phyloP scores from a whole-genome alignment of 2,888 invertebrate species.

The Heliconius sara region DNA sequence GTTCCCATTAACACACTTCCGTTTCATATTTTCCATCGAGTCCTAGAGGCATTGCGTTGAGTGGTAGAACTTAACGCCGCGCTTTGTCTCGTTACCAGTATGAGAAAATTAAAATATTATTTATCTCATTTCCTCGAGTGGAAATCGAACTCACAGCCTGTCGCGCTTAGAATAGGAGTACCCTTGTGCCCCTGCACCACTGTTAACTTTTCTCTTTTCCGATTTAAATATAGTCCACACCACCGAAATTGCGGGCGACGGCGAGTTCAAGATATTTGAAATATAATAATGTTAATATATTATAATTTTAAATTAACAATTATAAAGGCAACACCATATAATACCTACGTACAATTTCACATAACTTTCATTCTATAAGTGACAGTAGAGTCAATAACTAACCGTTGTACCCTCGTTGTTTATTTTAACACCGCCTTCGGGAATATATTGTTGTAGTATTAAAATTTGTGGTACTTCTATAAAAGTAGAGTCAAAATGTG shows the following conservation, averaged over 20 bases:
- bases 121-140: no score
- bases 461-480: constrained; percentile 9
- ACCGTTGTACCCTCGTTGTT: constrained; percentile 40
- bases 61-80: no score
- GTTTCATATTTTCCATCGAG: no score
- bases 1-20: no score
- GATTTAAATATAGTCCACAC: no score
- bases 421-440: constrained; percentile 40
- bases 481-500: background rate
- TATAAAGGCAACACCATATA: background rate
- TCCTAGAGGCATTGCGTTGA: no score
- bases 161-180: no score
- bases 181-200: no score
- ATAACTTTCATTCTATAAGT: constrained; percentile 32
- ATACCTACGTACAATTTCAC: background rate
- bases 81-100: no score
- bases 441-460: constrained; percentile 29
- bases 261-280: background rate
- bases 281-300: background rate
- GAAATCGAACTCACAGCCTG: no score
- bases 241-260: background rate
- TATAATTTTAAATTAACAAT: background rate
- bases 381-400: constrained; percentile 36
- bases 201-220: no score
- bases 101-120: no score